These are phyloP conservation scores for Allolobophora icterica DNA, from an alignment of 2,888 invertebrate species.

Conservation along the genomic window DNA sequence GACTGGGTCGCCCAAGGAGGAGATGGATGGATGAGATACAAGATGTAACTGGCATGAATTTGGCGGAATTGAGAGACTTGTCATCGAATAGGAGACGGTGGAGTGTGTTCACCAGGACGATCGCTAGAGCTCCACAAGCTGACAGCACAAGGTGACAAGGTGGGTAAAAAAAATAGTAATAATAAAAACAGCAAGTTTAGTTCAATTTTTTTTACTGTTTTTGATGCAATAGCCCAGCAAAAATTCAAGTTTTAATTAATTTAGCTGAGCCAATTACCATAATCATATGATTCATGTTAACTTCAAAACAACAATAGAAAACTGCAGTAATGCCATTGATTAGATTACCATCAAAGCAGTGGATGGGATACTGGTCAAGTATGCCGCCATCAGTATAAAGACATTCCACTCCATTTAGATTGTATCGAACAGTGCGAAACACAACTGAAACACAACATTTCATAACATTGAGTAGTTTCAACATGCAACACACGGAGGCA, in stretches of 20 bases:
- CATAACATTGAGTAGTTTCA: not conserved
- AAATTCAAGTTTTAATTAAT: not conserved
- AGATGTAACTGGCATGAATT: too few species aligned
- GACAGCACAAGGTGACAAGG: too few species aligned
- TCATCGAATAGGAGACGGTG: too few species aligned
- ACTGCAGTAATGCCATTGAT: not conserved
- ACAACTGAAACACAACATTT: conserved; percentile 42
- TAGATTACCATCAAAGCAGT: conserved; percentile 49
- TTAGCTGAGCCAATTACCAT: not conserved
- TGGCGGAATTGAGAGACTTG: too few species aligned
- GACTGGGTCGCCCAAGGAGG: too few species aligned
- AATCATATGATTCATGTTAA: not conserved
- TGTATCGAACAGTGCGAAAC: conserved; percentile 45
- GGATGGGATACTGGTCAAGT: conserved; percentile 50
- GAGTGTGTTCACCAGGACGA: too few species aligned
- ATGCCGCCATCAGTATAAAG: conserved; percentile 50
- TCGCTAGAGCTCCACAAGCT: too few species aligned
- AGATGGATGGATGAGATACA: too few species aligned
- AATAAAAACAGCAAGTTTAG: not conserved
- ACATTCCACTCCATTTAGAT: conserved; percentile 44
- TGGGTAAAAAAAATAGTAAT: too few species aligned
- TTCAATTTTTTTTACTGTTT: not conserved
- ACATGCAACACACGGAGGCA: not conserved
- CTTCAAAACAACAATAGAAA: not conserved
- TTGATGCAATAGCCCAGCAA: not conserved